A percentile compares a stretch with the other conserved stretches of the same genome.
Evolutionary conservation across 1,140 invertebrate species (phyloP).

Genomic region (Lasioglossum baleicum): DNA sequence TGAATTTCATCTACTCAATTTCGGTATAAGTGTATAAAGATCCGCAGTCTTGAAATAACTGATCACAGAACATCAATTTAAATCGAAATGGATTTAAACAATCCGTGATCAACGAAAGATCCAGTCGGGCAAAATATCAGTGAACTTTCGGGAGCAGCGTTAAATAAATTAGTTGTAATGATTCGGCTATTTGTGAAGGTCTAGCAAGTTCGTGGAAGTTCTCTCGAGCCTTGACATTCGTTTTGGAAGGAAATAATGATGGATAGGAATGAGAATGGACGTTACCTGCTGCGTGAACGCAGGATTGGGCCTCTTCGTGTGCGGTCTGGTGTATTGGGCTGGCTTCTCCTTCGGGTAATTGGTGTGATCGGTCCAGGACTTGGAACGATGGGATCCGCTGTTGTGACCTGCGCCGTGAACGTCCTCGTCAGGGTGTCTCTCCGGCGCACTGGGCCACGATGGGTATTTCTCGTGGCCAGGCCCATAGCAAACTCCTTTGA

Average conservation of each 20-base stretch:
- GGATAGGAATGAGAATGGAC: neutral
- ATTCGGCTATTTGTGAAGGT: too few relatives aligned
- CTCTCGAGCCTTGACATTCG: too few relatives aligned
- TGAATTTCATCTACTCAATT: too few relatives aligned
- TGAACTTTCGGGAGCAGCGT: too few relatives aligned
- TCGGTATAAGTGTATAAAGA: too few relatives aligned
- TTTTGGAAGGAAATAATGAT: neutral
- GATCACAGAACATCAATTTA: too few relatives aligned
- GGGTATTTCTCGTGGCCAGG: conserved; percentile 91
- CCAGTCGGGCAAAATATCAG: too few relatives aligned
- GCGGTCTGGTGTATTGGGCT: conserved; percentile 84
- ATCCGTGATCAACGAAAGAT: too few relatives aligned
- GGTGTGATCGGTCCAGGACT: conserved; percentile 88
- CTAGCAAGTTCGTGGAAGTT: too few relatives aligned
- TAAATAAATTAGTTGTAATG: too few relatives aligned
- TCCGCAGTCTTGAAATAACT: too few relatives aligned
- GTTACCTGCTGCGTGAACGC: conserved; percentile 84
- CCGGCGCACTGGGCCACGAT: conserved; percentile 84
- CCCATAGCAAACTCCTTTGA: conserved; percentile 85
- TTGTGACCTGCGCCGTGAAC: conserved; percentile 79
- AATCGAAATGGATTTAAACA: too few relatives aligned
- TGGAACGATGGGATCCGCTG: conserved; percentile 83
- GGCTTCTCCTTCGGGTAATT: conserved; percentile 87
- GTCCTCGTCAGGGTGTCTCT: conserved; percentile 72
- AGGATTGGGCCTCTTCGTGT: conserved; percentile 84